phyloP scores from a whole-genome alignment of 1,140 invertebrate species.

The Atta texana region DNA sequence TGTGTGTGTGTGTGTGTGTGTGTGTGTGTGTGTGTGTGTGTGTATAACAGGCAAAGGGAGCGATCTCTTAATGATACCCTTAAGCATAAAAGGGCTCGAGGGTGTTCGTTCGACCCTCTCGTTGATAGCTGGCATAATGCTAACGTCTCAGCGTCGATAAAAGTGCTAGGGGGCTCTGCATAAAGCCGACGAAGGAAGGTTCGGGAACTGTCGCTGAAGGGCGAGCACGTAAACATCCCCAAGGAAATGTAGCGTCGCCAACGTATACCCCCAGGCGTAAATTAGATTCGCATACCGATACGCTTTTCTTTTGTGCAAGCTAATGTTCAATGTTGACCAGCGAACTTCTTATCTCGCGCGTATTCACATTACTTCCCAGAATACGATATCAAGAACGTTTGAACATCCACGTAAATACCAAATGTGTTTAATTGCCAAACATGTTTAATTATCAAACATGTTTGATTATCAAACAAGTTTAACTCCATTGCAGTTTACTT shows the following conservation, averaged over 20 bases:
- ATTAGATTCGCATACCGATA: constrained; percentile 28
- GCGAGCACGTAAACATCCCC: constrained; percentile 67
- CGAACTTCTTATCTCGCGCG: constrained; percentile 35
- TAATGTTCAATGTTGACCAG: not conserved
- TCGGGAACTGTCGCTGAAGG: constrained; percentile 14
- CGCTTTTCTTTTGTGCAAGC: constrained; percentile 29
- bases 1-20: too few relatives aligned
- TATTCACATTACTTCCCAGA: constrained; percentile 4
- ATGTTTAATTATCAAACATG: constrained; percentile 35
- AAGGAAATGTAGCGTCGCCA: constrained; percentile 17
- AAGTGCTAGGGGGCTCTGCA: constrained; percentile 71
- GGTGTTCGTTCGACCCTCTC: constrained; percentile 64
- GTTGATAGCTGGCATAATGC: constrained; percentile 80
- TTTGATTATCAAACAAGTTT: constrained; percentile 20
- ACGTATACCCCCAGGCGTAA: constrained; percentile 37
- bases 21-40: too few relatives aligned
- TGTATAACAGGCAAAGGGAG: constrained; percentile 50
- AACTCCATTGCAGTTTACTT: not conserved
- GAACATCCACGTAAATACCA: constrained; percentile 16
- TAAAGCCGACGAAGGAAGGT: constrained; percentile 66
- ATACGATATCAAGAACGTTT: constrained; percentile 24
- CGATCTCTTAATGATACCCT: constrained; percentile 78
- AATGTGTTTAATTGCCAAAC: constrained; percentile 29
- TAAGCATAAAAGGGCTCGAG: constrained; percentile 57
- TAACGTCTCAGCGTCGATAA: constrained; percentile 78